Percentiles rank a stretch among this genome's conserved stretches.
These are phyloP conservation scores for Heliangelus exortis DNA, from an alignment of 2,797 vertebrate species.

Conservation along the genomic window DNA sequence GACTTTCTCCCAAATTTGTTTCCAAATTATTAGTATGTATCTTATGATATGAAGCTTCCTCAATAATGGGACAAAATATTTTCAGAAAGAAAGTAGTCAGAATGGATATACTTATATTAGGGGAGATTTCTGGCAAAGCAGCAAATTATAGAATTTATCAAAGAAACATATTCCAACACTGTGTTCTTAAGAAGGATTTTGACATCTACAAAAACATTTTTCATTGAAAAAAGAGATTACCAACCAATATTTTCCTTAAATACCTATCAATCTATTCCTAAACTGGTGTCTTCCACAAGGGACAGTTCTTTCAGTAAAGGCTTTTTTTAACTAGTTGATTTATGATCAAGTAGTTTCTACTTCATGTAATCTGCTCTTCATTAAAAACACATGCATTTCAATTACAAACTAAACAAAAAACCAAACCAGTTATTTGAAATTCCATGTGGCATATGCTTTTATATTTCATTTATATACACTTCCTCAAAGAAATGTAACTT, in stretches of 20 bases:
- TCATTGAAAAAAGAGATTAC: not conserved
- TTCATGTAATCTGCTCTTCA: not conserved
- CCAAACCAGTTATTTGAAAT: not conserved
- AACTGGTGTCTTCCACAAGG: not conserved
- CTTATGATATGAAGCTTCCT: not conserved
- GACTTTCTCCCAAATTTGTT: not conserved
- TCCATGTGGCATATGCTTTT: not conserved
- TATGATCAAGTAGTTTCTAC: not conserved
- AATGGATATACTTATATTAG: not conserved
- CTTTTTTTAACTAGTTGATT: not conserved
- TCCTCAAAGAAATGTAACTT: not conserved
- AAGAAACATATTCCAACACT: not conserved
- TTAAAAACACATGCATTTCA: not conserved
- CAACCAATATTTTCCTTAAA: accelerated
- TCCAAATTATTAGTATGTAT: not conserved
- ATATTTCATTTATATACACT: not conserved
- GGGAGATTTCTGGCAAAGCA: not conserved
- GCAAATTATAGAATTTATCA: not conserved
- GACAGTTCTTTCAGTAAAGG: not conserved
- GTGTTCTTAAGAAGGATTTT: not conserved
- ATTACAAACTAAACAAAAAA: not conserved
- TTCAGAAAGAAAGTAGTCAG: not conserved
- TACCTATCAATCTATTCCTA: not conserved
- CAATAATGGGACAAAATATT: not conserved
- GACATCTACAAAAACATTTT: not conserved